phyloP scores from a whole-genome alignment of 37 sponge, comb jelly and placozoan genomes.

The Halichondria panicea region DNA sequence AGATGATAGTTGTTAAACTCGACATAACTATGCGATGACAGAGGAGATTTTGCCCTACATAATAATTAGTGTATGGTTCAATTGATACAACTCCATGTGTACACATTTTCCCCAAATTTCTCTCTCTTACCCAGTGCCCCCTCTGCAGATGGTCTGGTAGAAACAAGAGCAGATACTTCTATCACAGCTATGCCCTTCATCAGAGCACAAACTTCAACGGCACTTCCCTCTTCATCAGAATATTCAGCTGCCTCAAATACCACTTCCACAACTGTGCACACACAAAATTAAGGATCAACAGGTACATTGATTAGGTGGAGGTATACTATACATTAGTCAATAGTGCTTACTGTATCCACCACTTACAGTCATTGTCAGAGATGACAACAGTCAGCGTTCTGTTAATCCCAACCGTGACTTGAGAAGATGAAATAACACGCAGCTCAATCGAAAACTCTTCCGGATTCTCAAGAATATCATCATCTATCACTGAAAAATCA shows the following conservation, averaged over 20 bases:
- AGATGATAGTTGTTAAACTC: too few species aligned
- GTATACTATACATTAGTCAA: background rate
- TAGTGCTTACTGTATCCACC: background rate
- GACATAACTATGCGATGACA: too few species aligned
- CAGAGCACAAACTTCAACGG: too few species aligned
- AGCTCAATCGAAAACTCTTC: slow-evolving; percentile 12
- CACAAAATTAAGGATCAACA: background rate
- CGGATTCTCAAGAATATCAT: slow-evolving; percentile 5
- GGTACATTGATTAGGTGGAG: background rate
- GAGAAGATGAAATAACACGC: background rate
- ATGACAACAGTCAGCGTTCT: slow-evolving; percentile 3
- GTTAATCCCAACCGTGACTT: background rate
- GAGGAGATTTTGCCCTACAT: too few species aligned
- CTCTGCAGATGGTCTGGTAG: too few species aligned
- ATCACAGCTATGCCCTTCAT: too few species aligned
- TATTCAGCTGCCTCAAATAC: slow-evolving; percentile 14
- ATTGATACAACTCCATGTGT: too few species aligned
- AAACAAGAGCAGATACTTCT: too few species aligned
- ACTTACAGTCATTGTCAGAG: slow-evolving; percentile 41
- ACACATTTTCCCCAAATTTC: too few species aligned
- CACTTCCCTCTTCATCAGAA: slow-evolving; percentile 1
- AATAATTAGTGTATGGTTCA: too few species aligned
- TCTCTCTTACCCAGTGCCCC: too few species aligned
- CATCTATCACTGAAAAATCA: slow-evolving; percentile 2
- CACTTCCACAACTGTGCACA: slow-evolving; percentile 8